Evolutionary conservation across 37 sponge, comb jelly and placozoan species (phyloP), one percentile per base, ranked within the genome.

Genomic region (Aplysina aerophoba): DNA sequence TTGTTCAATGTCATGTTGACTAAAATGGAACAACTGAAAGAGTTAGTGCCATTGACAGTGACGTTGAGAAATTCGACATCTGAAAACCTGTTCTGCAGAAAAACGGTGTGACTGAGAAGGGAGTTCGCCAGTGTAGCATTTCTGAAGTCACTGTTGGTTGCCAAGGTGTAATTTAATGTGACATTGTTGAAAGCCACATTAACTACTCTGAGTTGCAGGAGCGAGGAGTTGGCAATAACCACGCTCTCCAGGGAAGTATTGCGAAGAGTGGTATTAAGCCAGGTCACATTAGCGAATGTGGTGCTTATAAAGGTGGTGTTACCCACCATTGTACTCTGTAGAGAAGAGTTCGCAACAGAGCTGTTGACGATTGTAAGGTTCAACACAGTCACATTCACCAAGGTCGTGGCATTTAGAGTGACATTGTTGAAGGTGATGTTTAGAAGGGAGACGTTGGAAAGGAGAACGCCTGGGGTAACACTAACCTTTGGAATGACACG

Each of bases 321-420:
- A 28, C 4, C 28, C 25, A 38, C 37, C 2, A 44, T 75, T 30
- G 78, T 25, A 75, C 41, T 75, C 24, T 19, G 14, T 6, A 75
- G 16, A 24, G 78, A 41, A 1, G 53, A 53, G 78, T 75, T 75
- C 24, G 39, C n/a, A 31, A 69, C 12, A 30, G 71, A 27, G 34
- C 71, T 69, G 71, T 69, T 69, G 34, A 69, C 34, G 25, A 75
- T 40, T 24, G 78, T 75, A 75, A 50, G 24, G 53, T 75, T 75
- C 25, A 53, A 36, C n/a, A 8, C 54, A 22, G 78, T 75, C 1
- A 50, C 54, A 21, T 75, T 75, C 25, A 36, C 3, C 13, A 75
- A 36, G 20, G 39, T 21, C 54, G 53, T 75, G 3, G 78, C 78
- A 75, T 75, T 75, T 24, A 75, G 15, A 22, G 78, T 36, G 37